These are phyloP conservation scores for Drosophila greeni DNA, from an alignment of 2,888 invertebrate species.

Conservation along the genomic window DNA sequence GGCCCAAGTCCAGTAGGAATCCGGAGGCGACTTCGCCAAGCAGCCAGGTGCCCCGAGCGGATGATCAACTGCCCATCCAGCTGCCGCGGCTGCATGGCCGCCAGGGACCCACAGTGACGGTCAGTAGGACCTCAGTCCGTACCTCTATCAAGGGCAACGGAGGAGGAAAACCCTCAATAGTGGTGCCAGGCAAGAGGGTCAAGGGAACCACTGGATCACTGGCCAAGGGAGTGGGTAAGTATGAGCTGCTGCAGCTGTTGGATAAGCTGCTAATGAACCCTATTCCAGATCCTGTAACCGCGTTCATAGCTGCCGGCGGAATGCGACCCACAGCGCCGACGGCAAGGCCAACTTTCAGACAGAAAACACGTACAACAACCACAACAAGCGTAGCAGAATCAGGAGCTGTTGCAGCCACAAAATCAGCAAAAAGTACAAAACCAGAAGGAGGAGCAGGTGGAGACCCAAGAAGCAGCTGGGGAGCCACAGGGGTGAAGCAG, in stretches of 20 bases:
- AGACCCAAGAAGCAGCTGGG: not conserved
- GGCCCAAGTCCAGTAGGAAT: no score
- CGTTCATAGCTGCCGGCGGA: not conserved
- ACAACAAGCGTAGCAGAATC: not conserved
- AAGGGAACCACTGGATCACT: not conserved
- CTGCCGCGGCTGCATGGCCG: not conserved
- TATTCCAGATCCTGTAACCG: not conserved
- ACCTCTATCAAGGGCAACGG: not conserved
- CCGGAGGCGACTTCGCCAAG: not conserved
- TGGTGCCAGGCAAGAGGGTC: not conserved
- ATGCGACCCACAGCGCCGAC: not conserved
- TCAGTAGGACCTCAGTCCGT: not conserved
- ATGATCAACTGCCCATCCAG: not conserved
- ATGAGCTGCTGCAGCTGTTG: no score
- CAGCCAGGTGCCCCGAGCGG: not conserved
- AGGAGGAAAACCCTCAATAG: not conserved
- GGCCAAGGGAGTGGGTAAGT: not conserved
- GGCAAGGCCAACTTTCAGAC: not conserved
- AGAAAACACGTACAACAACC: not conserved
- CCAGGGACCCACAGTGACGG: not conserved
- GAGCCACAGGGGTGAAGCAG: not conserved
- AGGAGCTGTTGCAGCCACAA: not conserved
- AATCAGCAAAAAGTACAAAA: not conserved
- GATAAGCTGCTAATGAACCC: not conserved
- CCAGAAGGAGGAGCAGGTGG: not conserved